Percentiles rank a stretch among this genome's conserved stretches.
phyloP scores from a whole-genome alignment of 2,888 invertebrate genomes.

The Isoperla grammatica region DNA sequence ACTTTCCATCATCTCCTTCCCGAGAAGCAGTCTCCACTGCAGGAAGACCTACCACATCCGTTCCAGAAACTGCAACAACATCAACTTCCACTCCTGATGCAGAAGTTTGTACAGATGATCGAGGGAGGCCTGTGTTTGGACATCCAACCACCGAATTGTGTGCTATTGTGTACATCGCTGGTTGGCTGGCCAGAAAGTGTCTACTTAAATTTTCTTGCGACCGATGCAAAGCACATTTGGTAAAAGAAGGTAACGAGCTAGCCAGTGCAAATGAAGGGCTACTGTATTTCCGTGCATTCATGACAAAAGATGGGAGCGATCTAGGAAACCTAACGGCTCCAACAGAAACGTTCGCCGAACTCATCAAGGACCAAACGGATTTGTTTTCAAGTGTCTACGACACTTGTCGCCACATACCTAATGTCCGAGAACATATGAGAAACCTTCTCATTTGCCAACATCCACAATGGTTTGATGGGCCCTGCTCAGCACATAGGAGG shows the following conservation, averaged over 20 bases:
- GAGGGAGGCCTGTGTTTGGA: neutral
- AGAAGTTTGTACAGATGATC: no score
- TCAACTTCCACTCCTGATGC: no score
- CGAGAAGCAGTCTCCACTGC: neutral
- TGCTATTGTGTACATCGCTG: constrained; percentile 1
- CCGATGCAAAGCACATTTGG: neutral
- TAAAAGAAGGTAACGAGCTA: neutral
- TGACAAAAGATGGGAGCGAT: constrained; percentile 1
- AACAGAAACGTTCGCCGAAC: neutral
- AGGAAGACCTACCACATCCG: neutral
- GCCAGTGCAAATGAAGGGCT: neutral
- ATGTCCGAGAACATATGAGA: no score
- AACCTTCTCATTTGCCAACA: no score
- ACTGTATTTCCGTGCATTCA: constrained; percentile 5
- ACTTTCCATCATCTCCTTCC: neutral
- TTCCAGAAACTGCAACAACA: neutral
- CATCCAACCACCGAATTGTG: neutral
- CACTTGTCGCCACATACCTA: no score
- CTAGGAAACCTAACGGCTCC: neutral
- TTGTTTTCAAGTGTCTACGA: neutral
- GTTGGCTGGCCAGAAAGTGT: constrained; percentile 3
- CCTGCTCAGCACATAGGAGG: no score
- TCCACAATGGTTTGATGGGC: no score
- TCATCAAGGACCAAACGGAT: neutral
- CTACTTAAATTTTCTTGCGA: neutral